Evolutionary conservation across 92 coral and sea anemone genomes (phyloP).

Genomic region (Palythoa caribaeorum): DNA sequence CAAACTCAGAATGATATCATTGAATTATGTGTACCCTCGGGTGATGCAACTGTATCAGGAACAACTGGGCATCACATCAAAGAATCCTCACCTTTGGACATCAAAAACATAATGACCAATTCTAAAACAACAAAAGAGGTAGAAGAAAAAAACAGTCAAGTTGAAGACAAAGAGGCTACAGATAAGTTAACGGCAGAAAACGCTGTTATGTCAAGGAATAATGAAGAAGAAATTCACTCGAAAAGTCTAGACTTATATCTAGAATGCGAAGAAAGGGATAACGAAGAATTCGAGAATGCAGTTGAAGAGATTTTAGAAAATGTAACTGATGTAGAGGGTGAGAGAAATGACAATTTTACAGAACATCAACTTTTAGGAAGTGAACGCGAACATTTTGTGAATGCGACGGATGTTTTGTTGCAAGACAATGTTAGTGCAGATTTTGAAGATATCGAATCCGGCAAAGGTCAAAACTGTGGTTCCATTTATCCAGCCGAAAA

Average conservation of each 20-base stretch:
- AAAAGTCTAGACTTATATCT: neutral
- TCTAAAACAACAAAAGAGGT: constrained; percentile 5
- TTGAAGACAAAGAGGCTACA: neutral
- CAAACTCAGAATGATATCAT: neutral
- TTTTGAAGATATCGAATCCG: neutral
- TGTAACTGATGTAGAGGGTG: neutral
- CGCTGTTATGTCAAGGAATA: neutral
- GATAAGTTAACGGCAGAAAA: constrained; percentile 15
- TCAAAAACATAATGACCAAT: neutral
- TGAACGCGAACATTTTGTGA: neutral
- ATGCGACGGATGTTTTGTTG: neutral
- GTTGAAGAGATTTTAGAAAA: constrained; percentile 38
- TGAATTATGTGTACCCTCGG: neutral
- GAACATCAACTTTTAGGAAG: neutral
- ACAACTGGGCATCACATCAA: neutral
- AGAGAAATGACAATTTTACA: neutral
- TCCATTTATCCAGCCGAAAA: neutral
- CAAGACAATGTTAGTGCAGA: constrained; percentile 2
- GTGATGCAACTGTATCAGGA: neutral
- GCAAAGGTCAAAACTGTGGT: constrained; percentile 1
- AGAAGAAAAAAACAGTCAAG: neutral
- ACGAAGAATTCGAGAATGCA: constrained; percentile 35
- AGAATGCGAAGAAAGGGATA: constrained; percentile 14
- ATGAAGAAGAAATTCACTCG: neutral
- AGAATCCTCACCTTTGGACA: neutral